A percentile compares a stretch with the other conserved stretches of the same genome.
These are phyloP conservation scores for Amphimallon solstitiale DNA, from an alignment of 2,888 invertebrate species.

Conservation along the genomic window DNA sequence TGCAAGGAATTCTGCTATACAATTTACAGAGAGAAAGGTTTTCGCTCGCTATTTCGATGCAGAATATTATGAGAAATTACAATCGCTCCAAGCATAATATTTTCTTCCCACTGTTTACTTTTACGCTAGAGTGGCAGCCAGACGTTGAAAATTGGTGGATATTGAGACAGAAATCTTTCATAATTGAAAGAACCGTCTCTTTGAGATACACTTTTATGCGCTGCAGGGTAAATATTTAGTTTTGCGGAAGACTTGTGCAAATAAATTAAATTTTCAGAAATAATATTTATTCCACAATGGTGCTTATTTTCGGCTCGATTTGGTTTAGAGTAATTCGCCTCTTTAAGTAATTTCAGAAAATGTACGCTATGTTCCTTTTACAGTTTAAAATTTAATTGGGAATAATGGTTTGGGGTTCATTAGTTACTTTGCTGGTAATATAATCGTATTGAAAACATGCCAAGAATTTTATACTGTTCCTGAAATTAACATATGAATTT, in stretches of 20 bases:
- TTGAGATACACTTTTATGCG: slow-evolving; percentile 16
- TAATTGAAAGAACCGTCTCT: slow-evolving; percentile 43
- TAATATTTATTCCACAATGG: slow-evolving; percentile 36
- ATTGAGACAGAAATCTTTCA: slow-evolving; percentile 45
- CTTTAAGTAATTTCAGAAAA: not conserved
- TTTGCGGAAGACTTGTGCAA: slow-evolving; percentile 30
- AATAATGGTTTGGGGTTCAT: not conserved
- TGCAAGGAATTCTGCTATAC: too few species aligned
- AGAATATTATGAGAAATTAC: slow-evolving; percentile 47
- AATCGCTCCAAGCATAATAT: slow-evolving; percentile 44
- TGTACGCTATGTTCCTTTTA: slow-evolving; percentile 7
- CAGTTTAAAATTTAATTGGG: slow-evolving; percentile 26
- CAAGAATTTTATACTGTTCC: too few species aligned
- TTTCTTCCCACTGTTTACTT: slow-evolving; percentile 37
- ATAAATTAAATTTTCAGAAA: slow-evolving; percentile 37
- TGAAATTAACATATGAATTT: too few species aligned
- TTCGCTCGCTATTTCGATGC: not conserved
- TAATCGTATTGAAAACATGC: too few species aligned
- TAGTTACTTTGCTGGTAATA: too few species aligned
- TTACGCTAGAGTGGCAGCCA: slow-evolving; percentile 41
- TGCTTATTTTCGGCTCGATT: slow-evolving; percentile 34
- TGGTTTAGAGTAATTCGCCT: slow-evolving; percentile 13
- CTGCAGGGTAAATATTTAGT: slow-evolving; percentile 32
- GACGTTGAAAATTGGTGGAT: slow-evolving; percentile 42
- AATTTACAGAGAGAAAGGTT: too few species aligned